A percentile compares a stretch with the other conserved stretches of the same genome.
Evolutionary conservation across 92 coral and sea anemone species (phyloP).

Genomic region (Muricea muricata): DNA sequence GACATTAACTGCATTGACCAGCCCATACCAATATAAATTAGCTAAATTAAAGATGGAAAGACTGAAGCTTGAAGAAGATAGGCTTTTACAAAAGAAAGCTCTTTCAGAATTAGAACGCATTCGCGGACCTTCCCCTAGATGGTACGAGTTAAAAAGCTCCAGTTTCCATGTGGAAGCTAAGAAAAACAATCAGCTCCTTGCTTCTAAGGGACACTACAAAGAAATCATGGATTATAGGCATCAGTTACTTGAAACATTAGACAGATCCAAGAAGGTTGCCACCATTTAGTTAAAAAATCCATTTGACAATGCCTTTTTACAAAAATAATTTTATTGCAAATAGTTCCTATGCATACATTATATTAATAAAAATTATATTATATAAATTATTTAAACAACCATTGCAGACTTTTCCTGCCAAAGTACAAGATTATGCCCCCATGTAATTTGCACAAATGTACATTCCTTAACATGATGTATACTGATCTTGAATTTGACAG

Average conservation of each 20-base stretch:
- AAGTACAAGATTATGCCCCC: background rate
- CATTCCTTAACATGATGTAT: too few species aligned
- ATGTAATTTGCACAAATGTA: too few species aligned
- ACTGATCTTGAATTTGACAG: too few species aligned
- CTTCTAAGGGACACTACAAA: constrained; percentile 83
- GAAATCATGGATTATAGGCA: constrained; percentile 92
- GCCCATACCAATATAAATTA: constrained; percentile 89
- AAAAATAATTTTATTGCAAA: background rate
- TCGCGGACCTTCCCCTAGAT: constrained; percentile 90
- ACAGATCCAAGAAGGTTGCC: background rate
- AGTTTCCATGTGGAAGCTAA: constrained; percentile 88
- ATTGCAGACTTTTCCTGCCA: too few species aligned
- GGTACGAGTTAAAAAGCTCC: constrained; percentile 95
- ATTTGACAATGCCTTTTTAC: background rate
- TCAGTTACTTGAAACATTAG: constrained; percentile 72
- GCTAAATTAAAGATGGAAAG: constrained; percentile 79
- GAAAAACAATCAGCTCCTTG: constrained; percentile 80
- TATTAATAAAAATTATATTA: background rate
- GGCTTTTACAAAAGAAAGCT: constrained; percentile 77
- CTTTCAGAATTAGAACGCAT: constrained; percentile 84
- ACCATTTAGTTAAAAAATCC: background rate
- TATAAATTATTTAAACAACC: background rate
- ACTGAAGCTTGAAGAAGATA: constrained; percentile 81
- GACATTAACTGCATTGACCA: constrained; percentile 85
- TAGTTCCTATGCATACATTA: background rate